A percentile compares a stretch with the other conserved stretches of the same genome.
phyloP scores from a whole-genome alignment of 2,113 vertebrate genomes.

The Eclectus roratus region DNA sequence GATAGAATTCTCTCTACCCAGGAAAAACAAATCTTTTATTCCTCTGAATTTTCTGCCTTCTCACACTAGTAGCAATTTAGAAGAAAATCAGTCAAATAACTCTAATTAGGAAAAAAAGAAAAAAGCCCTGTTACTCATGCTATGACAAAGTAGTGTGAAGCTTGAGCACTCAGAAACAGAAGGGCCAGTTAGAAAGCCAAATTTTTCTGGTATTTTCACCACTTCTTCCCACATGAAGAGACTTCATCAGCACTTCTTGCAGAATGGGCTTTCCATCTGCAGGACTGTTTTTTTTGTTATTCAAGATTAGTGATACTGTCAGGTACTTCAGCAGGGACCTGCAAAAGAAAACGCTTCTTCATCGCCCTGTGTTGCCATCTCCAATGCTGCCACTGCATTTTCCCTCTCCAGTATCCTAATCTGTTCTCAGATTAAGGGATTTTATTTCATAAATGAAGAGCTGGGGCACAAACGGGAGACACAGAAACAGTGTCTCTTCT shows the following conservation, averaged over 20 bases:
- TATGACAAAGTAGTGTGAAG: neutral
- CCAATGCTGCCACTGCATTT: neutral
- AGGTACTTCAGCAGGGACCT: neutral
- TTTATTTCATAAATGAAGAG: neutral
- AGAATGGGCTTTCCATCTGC: neutral
- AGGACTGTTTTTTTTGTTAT: neutral
- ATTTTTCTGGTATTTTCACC: neutral
- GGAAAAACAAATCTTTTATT: neutral
- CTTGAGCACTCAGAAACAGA: neutral
- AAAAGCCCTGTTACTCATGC: neutral
- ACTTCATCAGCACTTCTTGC: neutral
- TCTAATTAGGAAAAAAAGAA: neutral
- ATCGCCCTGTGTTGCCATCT: neutral
- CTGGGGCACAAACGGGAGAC: neutral
- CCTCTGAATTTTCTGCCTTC: neutral
- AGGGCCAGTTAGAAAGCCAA: neutral
- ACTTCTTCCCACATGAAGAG: neutral
- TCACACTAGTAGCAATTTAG: neutral
- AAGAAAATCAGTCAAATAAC: neutral
- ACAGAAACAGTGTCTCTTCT: neutral
- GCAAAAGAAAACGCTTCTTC: neutral
- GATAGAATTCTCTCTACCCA: neutral
- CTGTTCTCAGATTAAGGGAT: neutral
- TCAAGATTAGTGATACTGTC: neutral
- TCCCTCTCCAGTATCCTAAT: neutral